Evolutionary conservation across 2,113 vertebrate genomes (phyloP).

Genomic region (Antennarius striatus): DNA sequence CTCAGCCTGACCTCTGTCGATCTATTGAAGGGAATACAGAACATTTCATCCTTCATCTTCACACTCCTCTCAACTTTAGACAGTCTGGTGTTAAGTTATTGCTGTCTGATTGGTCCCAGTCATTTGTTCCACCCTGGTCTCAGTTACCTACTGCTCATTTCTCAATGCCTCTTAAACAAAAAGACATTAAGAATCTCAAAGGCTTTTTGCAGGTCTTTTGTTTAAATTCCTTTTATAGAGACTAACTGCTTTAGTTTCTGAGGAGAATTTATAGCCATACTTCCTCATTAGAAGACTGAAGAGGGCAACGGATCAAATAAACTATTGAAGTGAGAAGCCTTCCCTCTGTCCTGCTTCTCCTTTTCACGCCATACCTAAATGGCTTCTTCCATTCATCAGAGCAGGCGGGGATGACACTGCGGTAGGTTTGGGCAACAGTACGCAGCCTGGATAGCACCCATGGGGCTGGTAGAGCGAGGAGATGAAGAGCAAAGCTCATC

Average conservation of each 20-base stretch:
- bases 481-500: slow-evolving; percentile 32
- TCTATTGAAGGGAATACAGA: slow-evolving; percentile 16
- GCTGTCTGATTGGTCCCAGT: slow-evolving; percentile 19
- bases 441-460: slow-evolving; percentile 7
- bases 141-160: slow-evolving; percentile 31
- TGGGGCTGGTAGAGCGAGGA: slow-evolving; percentile 44
- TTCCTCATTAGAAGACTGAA: slow-evolving; percentile 18
- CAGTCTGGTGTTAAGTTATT: slow-evolving; percentile 29
- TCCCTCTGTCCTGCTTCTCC: not conserved
- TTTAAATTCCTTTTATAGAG: slow-evolving; percentile 21
- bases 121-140: slow-evolving; percentile 38
- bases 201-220: not conserved
- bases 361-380: not conserved
- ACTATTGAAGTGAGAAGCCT: slow-evolving; percentile 14
- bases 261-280: slow-evolving; percentile 19
- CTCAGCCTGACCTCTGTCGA: not conserved
- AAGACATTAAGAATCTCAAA: slow-evolving; percentile 8
- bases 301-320: slow-evolving; percentile 14
- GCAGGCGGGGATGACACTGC: slow-evolving; percentile 28
- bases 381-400: slow-evolving; percentile 34
- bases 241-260: slow-evolving; percentile 6
- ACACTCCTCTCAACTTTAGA: slow-evolving; percentile 14
- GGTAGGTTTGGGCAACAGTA: slow-evolving; percentile 24
- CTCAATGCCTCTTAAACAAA: slow-evolving; percentile 30
- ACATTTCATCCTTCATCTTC: slow-evolving; percentile 6